Percentiles rank a stretch among this genome's conserved stretches.
Evolutionary conservation across 2,888 invertebrate species (phyloP).

Genomic region (Leucoptera coffeella): DNA sequence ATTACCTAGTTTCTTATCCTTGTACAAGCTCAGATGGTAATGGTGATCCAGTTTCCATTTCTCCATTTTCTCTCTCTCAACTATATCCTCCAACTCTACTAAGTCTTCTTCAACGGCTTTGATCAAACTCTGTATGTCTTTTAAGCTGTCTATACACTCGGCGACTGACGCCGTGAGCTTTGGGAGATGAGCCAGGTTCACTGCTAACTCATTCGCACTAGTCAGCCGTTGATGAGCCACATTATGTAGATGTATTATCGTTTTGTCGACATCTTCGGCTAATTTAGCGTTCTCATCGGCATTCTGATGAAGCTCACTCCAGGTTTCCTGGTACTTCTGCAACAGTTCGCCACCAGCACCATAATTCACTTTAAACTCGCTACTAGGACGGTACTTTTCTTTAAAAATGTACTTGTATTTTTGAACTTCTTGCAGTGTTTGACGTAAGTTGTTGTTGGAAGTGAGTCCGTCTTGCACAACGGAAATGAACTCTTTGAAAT

Average conservation of each 20-base stretch:
- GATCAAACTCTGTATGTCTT: conserved; percentile 49
- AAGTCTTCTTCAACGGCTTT: conserved; percentile 60
- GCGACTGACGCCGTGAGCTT: conserved; percentile 33
- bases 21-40: conserved; percentile 63
- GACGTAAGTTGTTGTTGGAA: conserved; percentile 30
- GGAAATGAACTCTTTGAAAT: conserved; percentile 39
- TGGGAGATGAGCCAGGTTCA: conserved; percentile 27
- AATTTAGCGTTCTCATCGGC: conserved; percentile 63
- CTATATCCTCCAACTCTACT: conserved; percentile 59
- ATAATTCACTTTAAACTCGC: conserved; percentile 31
- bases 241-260: conserved; percentile 27
- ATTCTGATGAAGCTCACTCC: conserved; percentile 63
- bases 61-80: conserved; percentile 64
- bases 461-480: conserved; percentile 39
- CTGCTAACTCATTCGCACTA: conserved; percentile 26
- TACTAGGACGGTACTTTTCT: conserved; percentile 24
- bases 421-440: conserved; percentile 38
- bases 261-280: conserved; percentile 46
- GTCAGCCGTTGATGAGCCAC: conserved; percentile 19
- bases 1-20: conserved; percentile 65
- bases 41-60: conserved; percentile 65
- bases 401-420: conserved; percentile 35
- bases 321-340: conserved; percentile 64
- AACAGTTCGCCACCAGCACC: conserved; percentile 65
- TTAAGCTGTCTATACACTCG: conserved; percentile 43